These are phyloP conservation scores for Nomada ferruginata DNA, from an alignment of 2,888 invertebrate species.

Conservation along the genomic window DNA sequence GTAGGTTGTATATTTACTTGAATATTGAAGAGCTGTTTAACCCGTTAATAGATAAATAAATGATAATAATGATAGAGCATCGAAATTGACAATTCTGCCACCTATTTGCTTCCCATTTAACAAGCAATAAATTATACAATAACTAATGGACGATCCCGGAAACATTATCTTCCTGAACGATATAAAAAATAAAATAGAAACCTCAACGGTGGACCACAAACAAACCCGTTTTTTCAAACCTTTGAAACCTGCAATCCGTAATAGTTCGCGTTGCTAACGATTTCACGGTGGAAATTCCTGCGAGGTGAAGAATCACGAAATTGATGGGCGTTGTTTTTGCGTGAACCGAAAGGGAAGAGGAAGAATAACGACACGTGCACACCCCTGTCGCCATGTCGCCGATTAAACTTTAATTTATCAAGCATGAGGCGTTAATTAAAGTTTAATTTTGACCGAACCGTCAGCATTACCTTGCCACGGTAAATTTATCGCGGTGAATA, in stretches of 20 bases:
- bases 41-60: no score
- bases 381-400: constrained; percentile 31
- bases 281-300: constrained; percentile 2
- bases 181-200: no score
- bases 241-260: neutral
- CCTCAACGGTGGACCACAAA: neutral
- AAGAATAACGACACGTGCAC: neutral
- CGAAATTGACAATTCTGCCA: no score
- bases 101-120: no score
- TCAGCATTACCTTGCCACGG: constrained; percentile 64
- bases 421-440: constrained; percentile 76
- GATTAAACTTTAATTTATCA: constrained; percentile 73
- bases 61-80: no score
- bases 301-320: constrained; percentile 13
- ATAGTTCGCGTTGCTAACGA: neutral
- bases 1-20: no score
- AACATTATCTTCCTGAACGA: no score
- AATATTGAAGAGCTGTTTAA: no score
- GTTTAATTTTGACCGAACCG: constrained; percentile 73
- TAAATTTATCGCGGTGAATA: constrained; percentile 64
- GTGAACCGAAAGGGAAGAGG: neutral
- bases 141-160: no score
- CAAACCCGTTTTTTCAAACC: neutral
- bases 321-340: constrained; percentile 10
- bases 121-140: no score